phyloP scores from a whole-genome alignment of 2,888 invertebrate genomes.

The Endotricha flammealis region DNA sequence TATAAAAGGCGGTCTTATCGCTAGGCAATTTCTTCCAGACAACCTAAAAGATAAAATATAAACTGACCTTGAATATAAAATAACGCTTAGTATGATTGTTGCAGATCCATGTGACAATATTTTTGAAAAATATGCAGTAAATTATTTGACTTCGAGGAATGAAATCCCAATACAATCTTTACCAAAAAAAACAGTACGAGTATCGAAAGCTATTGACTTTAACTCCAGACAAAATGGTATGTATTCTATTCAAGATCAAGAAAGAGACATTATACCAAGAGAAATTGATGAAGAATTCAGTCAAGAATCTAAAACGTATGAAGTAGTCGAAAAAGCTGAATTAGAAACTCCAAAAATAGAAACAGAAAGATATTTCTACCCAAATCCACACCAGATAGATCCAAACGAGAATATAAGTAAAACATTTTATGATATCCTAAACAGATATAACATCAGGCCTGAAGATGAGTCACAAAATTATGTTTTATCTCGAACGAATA shows the following conservation, averaged over 20 bases:
- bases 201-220: no score
- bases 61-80: no score
- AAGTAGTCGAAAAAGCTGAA: conserved; percentile 34
- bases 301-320: conserved; percentile 23
- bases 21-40: no score
- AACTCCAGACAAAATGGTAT: no score
- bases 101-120: no score
- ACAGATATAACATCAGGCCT: conserved; percentile 50
- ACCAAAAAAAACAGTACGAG: no score
- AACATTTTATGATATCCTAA: conserved; percentile 37
- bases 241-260: neutral
- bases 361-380: conserved; percentile 11
- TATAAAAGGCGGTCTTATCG: no score
- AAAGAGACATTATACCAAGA: neutral
- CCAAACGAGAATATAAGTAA: conserved; percentile 24
- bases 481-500: conserved; percentile 36
- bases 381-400: conserved; percentile 5
- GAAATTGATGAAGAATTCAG: conserved; percentile 3
- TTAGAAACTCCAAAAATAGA: neutral
- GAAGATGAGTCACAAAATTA: conserved; percentile 52
- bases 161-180: no score
- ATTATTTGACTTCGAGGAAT: no score
- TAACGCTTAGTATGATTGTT: no score
- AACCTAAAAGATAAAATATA: no score
- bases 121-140: no score